Evolutionary conservation across 2,113 vertebrate species (phyloP).

Genomic region (Xenotilapia caudafasciata): DNA sequence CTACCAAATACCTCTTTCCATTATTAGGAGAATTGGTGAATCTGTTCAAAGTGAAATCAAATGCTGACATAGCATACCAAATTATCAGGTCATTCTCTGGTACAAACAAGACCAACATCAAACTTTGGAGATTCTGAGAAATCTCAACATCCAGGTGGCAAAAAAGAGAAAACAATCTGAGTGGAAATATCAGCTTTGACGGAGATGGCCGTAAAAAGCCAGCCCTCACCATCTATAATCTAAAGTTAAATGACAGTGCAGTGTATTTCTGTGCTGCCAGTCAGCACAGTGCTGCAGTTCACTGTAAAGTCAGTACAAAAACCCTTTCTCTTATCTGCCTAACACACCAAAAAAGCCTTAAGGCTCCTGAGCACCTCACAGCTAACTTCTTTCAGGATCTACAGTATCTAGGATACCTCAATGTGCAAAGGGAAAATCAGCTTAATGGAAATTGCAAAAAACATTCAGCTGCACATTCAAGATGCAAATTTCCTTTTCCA

Average conservation of each 20-base stretch:
- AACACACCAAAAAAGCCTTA: not conserved
- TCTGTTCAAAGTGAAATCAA: not conserved
- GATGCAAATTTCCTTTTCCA: not conserved
- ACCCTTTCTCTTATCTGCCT: not conserved
- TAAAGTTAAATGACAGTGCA: not conserved
- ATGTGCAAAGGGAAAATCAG: not conserved
- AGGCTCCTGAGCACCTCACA: conserved; percentile 5
- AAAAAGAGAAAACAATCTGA: not conserved
- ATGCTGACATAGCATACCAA: not conserved
- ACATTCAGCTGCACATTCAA: not conserved
- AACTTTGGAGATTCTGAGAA: not conserved
- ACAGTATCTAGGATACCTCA: not conserved
- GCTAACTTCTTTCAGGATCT: not conserved
- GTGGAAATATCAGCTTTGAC: conserved; percentile 2
- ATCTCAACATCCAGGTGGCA: not conserved
- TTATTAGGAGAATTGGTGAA: not conserved
- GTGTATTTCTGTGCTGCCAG: conserved; percentile 36
- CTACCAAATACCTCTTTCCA: not conserved
- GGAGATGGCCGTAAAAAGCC: conserved; percentile 1
- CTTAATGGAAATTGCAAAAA: not conserved
- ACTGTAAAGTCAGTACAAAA: not conserved
- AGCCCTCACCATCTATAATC: not conserved
- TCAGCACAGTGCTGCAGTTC: not conserved
- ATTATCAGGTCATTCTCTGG: not conserved
- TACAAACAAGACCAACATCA: not conserved